Percentiles rank a stretch among this genome's conserved stretches.
Conservation (phyloP, 2,888 invertebrate genomes). For the Nomada hirtipes region DNA sequence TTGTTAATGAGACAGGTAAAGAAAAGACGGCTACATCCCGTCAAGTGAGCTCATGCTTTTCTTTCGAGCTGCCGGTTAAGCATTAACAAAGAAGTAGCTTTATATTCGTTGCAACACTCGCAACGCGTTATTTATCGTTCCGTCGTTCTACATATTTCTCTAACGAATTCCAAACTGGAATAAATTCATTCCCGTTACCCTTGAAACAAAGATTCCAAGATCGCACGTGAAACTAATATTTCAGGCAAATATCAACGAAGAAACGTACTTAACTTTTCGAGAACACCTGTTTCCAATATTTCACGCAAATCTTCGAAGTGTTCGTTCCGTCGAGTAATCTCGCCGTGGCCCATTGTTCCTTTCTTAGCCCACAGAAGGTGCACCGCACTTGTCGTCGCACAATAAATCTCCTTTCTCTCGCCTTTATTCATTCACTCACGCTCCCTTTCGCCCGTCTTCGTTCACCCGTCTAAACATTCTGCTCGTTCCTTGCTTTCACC, state of each 20-base stretch:
- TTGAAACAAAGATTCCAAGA: no score
- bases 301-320: not conserved
- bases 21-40: conserved; percentile 5
- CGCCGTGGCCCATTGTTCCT: conserved; percentile 2
- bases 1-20: conserved; percentile 34
- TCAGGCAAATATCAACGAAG: no score
- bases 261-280: no score
- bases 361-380: not conserved
- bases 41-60: conserved; percentile 8
- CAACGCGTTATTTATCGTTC: not conserved
- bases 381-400: not conserved
- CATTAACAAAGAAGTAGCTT: conserved; percentile 30
- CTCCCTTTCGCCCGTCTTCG: conserved; percentile 11
- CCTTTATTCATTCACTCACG: conserved; percentile 21
- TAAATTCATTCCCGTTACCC: no score
- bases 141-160: no score
- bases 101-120: not conserved
- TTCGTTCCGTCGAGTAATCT: conserved; percentile 5
- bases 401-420: conserved; percentile 29
- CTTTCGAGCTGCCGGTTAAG: conserved; percentile 16
- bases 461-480: conserved; percentile 25
- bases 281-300: not conserved
- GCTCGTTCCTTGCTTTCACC: conserved; percentile 2
- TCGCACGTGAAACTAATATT: no score
- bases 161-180: no score